These are phyloP conservation scores for Dicyrtoma fusca DNA, from an alignment of 2,888 invertebrate species.

Conservation along the genomic window DNA sequence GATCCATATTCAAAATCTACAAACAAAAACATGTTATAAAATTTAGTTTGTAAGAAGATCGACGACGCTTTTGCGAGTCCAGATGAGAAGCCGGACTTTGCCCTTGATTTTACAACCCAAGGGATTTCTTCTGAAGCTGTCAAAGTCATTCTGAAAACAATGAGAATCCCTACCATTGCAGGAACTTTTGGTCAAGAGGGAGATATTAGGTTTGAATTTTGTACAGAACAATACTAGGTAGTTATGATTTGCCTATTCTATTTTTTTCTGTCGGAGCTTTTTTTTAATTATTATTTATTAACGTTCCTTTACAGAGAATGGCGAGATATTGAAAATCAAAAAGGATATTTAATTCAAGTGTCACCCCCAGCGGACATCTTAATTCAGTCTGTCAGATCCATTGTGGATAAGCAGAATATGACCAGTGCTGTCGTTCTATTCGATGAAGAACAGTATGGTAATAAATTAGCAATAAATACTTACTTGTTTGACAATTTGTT, in stretches of 20 bases:
- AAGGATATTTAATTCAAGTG: constrained; percentile 77
- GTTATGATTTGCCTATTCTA: too few species aligned
- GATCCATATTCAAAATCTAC: not conserved
- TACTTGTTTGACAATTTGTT: too few species aligned
- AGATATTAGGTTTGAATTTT: constrained; percentile 67
- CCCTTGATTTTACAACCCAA: constrained; percentile 76
- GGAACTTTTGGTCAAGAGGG: constrained; percentile 84
- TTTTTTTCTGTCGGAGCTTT: too few species aligned
- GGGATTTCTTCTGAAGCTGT: constrained; percentile 83
- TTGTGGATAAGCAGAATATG: constrained; percentile 81
- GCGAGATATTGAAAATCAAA: constrained; percentile 73
- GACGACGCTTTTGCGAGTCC: constrained; percentile 65
- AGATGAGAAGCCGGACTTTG: constrained; percentile 37
- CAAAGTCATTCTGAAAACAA: constrained; percentile 77
- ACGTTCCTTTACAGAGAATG: constrained; percentile 70
- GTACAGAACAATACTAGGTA: too few species aligned
- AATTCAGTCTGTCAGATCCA: constrained; percentile 78
- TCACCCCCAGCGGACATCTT: constrained; percentile 84
- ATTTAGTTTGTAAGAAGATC: constrained; percentile 73
- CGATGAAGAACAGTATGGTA: constrained; percentile 79
- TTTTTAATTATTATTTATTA: constrained; percentile 2
- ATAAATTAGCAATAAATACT: too few species aligned
- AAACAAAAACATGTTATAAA: not conserved
- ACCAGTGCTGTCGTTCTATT: constrained; percentile 90
- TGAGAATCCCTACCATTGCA: constrained; percentile 80